phyloP scores from a whole-genome alignment of 1,140 invertebrate genomes.

The Nephotettix cincticeps region DNA sequence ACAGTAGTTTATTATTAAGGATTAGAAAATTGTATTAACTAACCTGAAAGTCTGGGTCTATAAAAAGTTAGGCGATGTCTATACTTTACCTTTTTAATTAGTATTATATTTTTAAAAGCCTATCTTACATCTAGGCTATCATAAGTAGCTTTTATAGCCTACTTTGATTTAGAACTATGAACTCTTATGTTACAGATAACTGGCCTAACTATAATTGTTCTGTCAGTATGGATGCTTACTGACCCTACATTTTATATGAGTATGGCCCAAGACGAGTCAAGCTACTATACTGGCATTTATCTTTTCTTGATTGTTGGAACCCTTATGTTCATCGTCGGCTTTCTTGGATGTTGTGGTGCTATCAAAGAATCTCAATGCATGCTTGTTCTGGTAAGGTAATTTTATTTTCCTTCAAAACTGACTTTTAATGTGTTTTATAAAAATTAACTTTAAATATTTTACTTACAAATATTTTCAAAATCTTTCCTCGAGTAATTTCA shows the following conservation, averaged over 20 bases:
- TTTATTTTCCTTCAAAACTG: too few species aligned
- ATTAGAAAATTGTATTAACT: too few species aligned
- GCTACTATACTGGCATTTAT: constrained; percentile 70
- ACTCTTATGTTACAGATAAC: constrained; percentile 61
- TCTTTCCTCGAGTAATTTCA: too few species aligned
- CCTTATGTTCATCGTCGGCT: constrained; percentile 79
- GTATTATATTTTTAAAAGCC: not conserved
- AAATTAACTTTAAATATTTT: too few species aligned
- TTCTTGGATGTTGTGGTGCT: constrained; percentile 90
- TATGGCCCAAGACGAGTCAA: constrained; percentile 63
- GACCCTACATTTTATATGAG: constrained; percentile 73
- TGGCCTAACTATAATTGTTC: constrained; percentile 63
- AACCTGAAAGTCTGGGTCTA: not conserved
- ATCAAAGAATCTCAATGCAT: constrained; percentile 84
- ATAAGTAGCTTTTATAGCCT: not conserved
- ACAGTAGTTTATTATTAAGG: too few species aligned
- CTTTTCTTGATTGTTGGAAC: constrained; percentile 75
- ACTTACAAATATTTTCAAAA: too few species aligned
- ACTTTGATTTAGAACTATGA: not conserved
- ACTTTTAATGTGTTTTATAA: too few species aligned
- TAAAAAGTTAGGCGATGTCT: not conserved
- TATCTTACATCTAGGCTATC: too few species aligned
- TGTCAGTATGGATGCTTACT: constrained; percentile 74
- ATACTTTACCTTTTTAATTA: not conserved
- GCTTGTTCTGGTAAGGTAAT: constrained; percentile 77